Base-by-base conservation (phyloP, 2,113 vertebrate genomes). In the Barbus barbus region DNA sequence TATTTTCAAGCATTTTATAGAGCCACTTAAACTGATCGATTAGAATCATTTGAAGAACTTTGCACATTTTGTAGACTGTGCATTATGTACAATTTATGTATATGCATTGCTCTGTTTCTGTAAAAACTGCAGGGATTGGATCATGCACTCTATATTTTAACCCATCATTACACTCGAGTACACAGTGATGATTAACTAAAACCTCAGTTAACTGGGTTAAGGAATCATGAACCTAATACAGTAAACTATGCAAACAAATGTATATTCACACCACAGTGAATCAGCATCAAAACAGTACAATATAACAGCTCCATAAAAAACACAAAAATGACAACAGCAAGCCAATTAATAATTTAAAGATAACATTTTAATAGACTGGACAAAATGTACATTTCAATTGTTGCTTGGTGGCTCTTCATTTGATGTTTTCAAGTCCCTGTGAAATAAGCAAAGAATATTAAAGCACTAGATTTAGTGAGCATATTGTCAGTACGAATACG, bases 361-460 rank as follows among this genome's bases (percentile, higher is more conserved):
- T 18, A 78, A 76, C 56, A 81, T 61, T 88, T 88, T 86, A 83
- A 56, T 83, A 81, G 56, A 81, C 24, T 69, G 65, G 56, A 78
- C 69, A 87, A 85, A 83, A 85, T 77, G 44, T 73, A 85, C 24
- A 69, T 48, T 71, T 67, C 3, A 31, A 60, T 60, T 38, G 48
- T 6, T 8, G 11, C n/a, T 24, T 18, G 46, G 31, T 61, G 46
- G 28, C 26, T 86, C 82, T 36, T 96, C 88, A 97, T 65, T 96
- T 78, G 84, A 99, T 96, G 92, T 96, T 98, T 89, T 99, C 97
- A 87, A 99, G 94, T 44, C 97, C 98, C 97, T 99, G 92, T 81
- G 16, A 87, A 95, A 81, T 7, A 26, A 75, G 61, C n/a, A 11
- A 72, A 48, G 16, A 24, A 26, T 38, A 14, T n/a, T 33, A 20